Evolutionary conservation across 1,140 invertebrate genomes (phyloP).

Genomic region (Meloidogyne exigua): DNA sequence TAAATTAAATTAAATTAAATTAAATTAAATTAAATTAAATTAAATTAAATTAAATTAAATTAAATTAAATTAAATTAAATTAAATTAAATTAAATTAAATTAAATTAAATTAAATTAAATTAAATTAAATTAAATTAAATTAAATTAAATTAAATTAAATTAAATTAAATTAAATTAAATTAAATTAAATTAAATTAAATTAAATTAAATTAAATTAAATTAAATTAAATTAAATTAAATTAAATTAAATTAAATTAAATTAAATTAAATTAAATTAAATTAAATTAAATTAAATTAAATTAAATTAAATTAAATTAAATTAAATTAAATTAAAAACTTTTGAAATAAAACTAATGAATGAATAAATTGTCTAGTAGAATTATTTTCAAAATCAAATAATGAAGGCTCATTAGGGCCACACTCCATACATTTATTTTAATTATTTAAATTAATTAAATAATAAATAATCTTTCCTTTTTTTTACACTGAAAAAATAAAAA

Average conservation of each 20-base stretch:
- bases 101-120: neutral
- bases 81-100: neutral
- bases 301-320: neutral
- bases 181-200: neutral
- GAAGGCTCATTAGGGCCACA: slow-evolving; percentile 43
- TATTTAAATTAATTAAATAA: too few relatives aligned
- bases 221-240: neutral
- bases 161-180: neutral
- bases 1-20: neutral
- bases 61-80: neutral
- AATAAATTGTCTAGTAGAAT: slow-evolving; percentile 38
- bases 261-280: neutral
- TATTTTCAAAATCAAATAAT: slow-evolving; percentile 39
- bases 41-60: neutral
- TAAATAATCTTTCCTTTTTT: too few relatives aligned
- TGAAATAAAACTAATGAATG: slow-evolving; percentile 31
- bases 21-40: neutral
- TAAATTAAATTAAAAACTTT: slow-evolving; percentile 21
- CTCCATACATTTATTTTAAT: neutral
- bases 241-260: neutral
- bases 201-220: neutral
- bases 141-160: neutral
- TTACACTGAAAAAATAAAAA: too few relatives aligned
- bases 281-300: neutral
- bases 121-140: neutral